Base-by-base conservation (phyloP, 2,888 invertebrate genomes). In the Lochmaea crataegi region DNA sequence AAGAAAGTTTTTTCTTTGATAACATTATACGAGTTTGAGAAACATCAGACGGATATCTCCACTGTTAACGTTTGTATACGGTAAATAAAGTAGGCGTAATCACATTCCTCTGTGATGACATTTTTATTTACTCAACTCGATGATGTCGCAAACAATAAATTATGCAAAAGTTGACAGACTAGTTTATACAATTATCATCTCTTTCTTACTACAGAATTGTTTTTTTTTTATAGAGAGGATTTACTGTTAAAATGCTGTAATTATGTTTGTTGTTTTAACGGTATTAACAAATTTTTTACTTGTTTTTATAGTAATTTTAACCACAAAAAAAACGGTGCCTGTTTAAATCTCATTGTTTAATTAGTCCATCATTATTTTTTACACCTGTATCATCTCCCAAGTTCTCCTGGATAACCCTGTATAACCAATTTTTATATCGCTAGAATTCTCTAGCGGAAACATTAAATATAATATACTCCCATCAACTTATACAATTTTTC, bases 41-140 rank as follows among this genome's bases (percentile, higher is more conserved):
- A 53, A 53, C 51, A 18, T 12, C 45, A 53, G 51, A 53, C 51
- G 18, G 51, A 53, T 53, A 18, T 53, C 16, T 16, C 18, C 16
- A 53, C 18, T 2, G n/a, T 53, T 53, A 53, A 16, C 16, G 51
- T n/a, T 53, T 53, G 2, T 42, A 11, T 11, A 42, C 10, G 11
- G 51, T 53, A 53, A 53, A 53, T 53, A 53, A 16, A 16, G 51
- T 53, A 16, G 51, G 18, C 51, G 18, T 53, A 53, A 32, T 53
- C 51, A 53, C 51, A 53, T 53, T 53, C 51, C 51, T 53, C 5
- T 16, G 7, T 53, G 51, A 16, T 53, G 51, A 53, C 51, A 53
- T 53, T 53, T 53, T 53, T 53, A 53, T 53, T 53, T 53, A 53
- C 51, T 18, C 51, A 53, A 53, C 51, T n/a, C n/a, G 7, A 53